Base-by-base conservation (phyloP, 2,113 vertebrate genomes). In the Hydrolagus affinis region DNA sequence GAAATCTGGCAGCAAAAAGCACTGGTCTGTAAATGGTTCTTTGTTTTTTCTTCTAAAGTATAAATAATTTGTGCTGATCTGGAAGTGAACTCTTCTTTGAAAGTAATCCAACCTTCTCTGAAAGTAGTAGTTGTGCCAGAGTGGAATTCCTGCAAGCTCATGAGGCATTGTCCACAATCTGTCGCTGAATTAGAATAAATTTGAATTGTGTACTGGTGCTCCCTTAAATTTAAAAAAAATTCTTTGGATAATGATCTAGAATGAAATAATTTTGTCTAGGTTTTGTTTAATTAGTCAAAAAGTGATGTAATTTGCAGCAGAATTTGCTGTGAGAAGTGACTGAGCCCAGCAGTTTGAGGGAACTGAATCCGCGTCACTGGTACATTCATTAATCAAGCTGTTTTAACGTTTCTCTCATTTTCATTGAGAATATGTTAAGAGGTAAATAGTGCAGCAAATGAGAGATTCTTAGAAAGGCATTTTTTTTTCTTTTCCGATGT, bases 1-100 rank as follows among this genome's bases (percentile, higher is more conserved):
- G 90, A 94, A 92, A 92, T 96, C 97, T 68, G 98, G 97, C 86
- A 98, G 94, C 93, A 95, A 93, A 88, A 99, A 99, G 86, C 96
- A 97, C 92, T 99, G 98, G 98, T 99, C 94, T 92, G 96, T 95
- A 93, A 90, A 68, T 69, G 11, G 73, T 25, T 85, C 75, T 86
- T 32, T 68, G 62, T 28, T 62, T 68, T 44, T 56, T 72, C 44
- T 44, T 44, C 44, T 44, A 44, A 44, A 44, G 44, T 44, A 44
- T 44, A 44, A 44, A 44, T 44, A 44, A 44, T 44, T 44, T 44
- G 44, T 44, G 44, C 44, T 44, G 44, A 44, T 44, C 44, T 44
- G 44, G 2, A 44, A 1, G 6, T 44, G 44, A 44, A 44, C 44
- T 44, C 44, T 44, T 44, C 44, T 44, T 6, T 44, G 44, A 44